Conservation (phyloP, 2,888 invertebrate species). For the Ptycholaimellus sp. region DNA sequence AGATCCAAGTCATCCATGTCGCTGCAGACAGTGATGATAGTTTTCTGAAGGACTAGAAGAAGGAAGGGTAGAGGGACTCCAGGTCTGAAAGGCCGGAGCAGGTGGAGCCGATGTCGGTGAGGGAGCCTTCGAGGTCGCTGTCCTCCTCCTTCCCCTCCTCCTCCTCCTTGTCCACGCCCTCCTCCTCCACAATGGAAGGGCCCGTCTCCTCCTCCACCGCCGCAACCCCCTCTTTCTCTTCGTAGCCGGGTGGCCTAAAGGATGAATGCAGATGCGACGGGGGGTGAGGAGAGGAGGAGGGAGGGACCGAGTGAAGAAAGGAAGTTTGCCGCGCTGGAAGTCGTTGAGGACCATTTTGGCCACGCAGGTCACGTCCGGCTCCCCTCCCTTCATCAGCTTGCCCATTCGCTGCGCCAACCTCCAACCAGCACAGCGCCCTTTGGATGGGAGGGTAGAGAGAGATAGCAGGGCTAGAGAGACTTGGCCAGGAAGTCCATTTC, state of each 20-base stretch:
- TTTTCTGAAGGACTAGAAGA: too few relatives aligned
- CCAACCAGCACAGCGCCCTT: too few relatives aligned
- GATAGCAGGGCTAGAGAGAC: too few relatives aligned
- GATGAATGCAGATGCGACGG: too few relatives aligned
- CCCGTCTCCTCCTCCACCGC: slow-evolving; percentile 6
- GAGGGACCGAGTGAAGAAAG: slow-evolving; percentile 42
- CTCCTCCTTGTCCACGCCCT: slow-evolving; percentile 6
- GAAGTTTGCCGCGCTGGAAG: slow-evolving; percentile 89
- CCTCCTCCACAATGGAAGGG: slow-evolving; percentile 9
- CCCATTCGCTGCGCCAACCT: too few relatives aligned
- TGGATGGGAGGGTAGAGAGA: too few relatives aligned
- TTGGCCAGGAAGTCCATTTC: slow-evolving; percentile 70
- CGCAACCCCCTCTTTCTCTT: slow-evolving; percentile 9
- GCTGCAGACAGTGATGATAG: too few relatives aligned
- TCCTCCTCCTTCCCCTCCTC: slow-evolving; percentile 8
- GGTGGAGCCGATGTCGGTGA: slow-evolving; percentile 17
- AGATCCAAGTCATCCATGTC: too few relatives aligned
- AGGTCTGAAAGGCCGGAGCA: too few relatives aligned
- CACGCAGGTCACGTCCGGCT: slow-evolving; percentile 64
- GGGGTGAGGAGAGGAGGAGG: slow-evolving; percentile 54
- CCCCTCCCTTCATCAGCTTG: too few relatives aligned
- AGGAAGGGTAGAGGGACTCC: too few relatives aligned
- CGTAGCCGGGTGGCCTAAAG: slow-evolving; percentile 22
- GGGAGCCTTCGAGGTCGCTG: slow-evolving; percentile 11
- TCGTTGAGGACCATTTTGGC: slow-evolving; percentile 90